A percentile compares a stretch with the other conserved stretches of the same genome.
Evolutionary conservation across 2,888 invertebrate species (phyloP).

Genomic region (Allygus modestus): DNA sequence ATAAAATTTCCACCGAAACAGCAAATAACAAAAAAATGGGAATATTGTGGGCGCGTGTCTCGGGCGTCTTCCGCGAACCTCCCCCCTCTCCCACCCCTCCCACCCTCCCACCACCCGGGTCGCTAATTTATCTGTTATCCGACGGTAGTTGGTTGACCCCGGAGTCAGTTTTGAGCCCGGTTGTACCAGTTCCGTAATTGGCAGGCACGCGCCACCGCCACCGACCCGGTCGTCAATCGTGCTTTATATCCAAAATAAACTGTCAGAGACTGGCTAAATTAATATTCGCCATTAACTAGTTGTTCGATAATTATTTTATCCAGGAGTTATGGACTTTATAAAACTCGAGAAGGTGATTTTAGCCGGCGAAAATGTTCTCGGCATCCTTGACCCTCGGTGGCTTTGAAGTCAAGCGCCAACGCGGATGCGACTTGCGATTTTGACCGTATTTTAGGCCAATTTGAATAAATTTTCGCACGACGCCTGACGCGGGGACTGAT

Average conservation of each 20-base stretch:
- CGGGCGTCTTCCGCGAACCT: neutral
- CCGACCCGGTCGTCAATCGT: neutral
- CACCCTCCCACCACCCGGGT: neutral
- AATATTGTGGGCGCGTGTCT: neutral
- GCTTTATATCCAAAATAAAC: slow-evolving; percentile 28
- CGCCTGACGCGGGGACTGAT: slow-evolving; percentile 12
- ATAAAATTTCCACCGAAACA: slow-evolving; percentile 5
- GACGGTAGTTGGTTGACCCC: slow-evolving; percentile 42
- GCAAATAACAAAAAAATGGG: slow-evolving; percentile 29
- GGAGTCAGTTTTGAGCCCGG: slow-evolving; percentile 12
- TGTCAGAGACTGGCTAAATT: slow-evolving; percentile 3
- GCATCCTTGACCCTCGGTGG: slow-evolving; percentile 10
- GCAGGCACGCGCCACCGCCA: neutral
- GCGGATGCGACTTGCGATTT: slow-evolving; percentile 4
- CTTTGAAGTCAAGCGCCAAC: neutral
- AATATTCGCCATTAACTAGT: slow-evolving; percentile 9
- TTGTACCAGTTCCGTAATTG: slow-evolving; percentile 17
- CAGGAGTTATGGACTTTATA: slow-evolving; percentile 20
- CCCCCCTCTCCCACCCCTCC: neutral
- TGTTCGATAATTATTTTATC: slow-evolving; percentile 20
- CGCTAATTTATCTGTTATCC: slow-evolving; percentile 29
- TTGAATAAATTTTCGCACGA: slow-evolving; percentile 25
- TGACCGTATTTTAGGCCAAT: slow-evolving; percentile 26
- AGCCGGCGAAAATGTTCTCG: neutral
- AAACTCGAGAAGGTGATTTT: slow-evolving; percentile 12